Evolutionary conservation across 2,888 invertebrate genomes (phyloP), one percentile per base, ranked within the genome.

Genomic region (Chrysotoxum bicinctum): DNA sequence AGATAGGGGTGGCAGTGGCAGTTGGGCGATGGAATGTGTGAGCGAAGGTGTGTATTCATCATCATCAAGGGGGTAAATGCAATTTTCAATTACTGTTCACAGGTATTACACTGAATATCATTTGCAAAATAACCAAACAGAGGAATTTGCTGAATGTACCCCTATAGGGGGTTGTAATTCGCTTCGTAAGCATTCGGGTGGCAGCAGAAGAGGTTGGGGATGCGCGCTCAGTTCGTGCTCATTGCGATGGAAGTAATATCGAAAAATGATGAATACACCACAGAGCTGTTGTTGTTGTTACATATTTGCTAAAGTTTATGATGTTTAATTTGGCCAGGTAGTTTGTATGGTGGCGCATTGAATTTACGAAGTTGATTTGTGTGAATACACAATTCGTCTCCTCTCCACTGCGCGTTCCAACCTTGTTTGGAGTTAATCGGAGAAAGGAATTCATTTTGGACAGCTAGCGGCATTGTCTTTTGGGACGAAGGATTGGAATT

Each of bases 1-100:
- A 40, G 14, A 12, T 1, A 2, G 48, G 12, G 10, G 40, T 3
- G 16, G n/a, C 0, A 0, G 1, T 5, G 3, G 10, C 12, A 23
- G n/a, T 3, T n/a, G 21, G 8, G 6, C 14, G 21, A 12, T 40
- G 40, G 3, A 14, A 14, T 12, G 4, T 23, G 50, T 26, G 50
- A 50, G 50, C 10, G 21, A 30, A 2, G 7, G n/a, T 21, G n/a
- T 21, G 43, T 43, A 26, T 16, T 62, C 26, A 62, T 62, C n/a
- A 58, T 37, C 62, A 43, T 35, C 32, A 45, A 21, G 30, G 37
- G 50, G 16, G 19, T 35, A n/a, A 64, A 23, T 82, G 54, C 72
- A 77, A 48, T 82, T 72, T 52, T 69, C 77, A 48, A 73, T 77
- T 73, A n/a, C n/a, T 68, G 60, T 76, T 68, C 37, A 35, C 54